phyloP scores from a whole-genome alignment of 2,888 invertebrate species.

The Lydus trimaculatus region DNA sequence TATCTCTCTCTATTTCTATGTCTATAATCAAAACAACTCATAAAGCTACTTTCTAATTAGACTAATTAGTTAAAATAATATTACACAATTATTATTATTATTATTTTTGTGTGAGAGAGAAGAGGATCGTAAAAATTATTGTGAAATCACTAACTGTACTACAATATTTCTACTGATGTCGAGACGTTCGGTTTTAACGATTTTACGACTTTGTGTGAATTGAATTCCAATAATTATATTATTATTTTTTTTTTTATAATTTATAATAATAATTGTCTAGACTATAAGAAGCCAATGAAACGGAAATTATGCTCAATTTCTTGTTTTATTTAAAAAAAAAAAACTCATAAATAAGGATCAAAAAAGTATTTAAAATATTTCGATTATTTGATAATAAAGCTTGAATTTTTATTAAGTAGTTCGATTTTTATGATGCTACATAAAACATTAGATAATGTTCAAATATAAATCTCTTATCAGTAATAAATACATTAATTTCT shows the following conservation, averaged over 20 bases:
- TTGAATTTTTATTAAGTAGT: neutral
- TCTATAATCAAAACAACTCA: neutral
- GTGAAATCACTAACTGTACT: neutral
- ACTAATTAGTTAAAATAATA: neutral
- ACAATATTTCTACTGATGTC: neutral
- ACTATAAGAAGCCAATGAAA: neutral
- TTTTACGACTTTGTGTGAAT: slow-evolving; percentile 2
- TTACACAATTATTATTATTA: neutral
- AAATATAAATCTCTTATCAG: neutral
- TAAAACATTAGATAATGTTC: neutral
- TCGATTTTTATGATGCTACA: neutral
- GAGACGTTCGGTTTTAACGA: neutral
- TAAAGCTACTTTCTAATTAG: neutral
- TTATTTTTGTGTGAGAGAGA: no score
- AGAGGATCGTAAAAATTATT: neutral
- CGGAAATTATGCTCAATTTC: neutral
- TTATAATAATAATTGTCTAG: slow-evolving; percentile 2
- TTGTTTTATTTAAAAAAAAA: neutral
- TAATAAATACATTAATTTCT: neutral
- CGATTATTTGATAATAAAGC: neutral
- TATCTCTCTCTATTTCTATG: no score
- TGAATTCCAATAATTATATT: neutral
- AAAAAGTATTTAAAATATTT: neutral
- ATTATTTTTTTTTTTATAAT: neutral
- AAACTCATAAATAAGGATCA: neutral